phyloP scores from a whole-genome alignment of 2,113 vertebrate species.

The Fulmarus glacialis region DNA sequence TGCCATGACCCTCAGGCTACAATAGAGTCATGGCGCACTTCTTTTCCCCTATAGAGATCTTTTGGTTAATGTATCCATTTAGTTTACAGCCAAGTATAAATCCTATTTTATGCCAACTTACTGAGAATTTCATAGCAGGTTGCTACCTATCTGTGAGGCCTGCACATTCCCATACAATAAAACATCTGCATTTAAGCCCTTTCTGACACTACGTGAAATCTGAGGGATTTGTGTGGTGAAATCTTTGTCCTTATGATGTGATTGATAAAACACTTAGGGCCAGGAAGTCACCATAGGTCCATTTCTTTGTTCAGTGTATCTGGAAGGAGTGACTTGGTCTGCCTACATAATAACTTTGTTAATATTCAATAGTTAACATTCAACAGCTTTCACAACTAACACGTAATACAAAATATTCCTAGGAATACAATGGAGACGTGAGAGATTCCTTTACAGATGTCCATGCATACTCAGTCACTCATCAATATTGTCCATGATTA shows the following conservation, averaged over 20 bases:
- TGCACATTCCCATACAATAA: background rate
- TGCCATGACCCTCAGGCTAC: constrained; percentile 23
- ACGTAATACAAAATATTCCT: background rate
- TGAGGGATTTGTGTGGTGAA: background rate
- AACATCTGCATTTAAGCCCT: background rate
- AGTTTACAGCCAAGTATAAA: constrained; percentile 33
- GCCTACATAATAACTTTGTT: background rate
- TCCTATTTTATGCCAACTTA: constrained; percentile 15
- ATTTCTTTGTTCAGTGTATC: background rate
- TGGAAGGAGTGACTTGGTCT: background rate
- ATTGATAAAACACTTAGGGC: background rate
- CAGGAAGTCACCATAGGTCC: background rate
- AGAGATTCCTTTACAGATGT: background rate
- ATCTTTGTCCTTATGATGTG: background rate
- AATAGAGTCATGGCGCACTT: background rate
- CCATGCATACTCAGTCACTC: background rate
- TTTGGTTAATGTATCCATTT: constrained; percentile 32
- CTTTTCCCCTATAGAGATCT: constrained; percentile 16
- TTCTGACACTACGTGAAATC: background rate
- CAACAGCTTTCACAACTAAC: background rate
- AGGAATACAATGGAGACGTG: background rate
- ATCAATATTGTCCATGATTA: background rate
- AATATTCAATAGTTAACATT: background rate
- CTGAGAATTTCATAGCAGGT: background rate
- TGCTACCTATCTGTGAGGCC: background rate